These are phyloP conservation scores for Arctocebus calabarensis DNA, from an alignment of 2,797 vertebrate genomes.

Conservation along the genomic window DNA sequence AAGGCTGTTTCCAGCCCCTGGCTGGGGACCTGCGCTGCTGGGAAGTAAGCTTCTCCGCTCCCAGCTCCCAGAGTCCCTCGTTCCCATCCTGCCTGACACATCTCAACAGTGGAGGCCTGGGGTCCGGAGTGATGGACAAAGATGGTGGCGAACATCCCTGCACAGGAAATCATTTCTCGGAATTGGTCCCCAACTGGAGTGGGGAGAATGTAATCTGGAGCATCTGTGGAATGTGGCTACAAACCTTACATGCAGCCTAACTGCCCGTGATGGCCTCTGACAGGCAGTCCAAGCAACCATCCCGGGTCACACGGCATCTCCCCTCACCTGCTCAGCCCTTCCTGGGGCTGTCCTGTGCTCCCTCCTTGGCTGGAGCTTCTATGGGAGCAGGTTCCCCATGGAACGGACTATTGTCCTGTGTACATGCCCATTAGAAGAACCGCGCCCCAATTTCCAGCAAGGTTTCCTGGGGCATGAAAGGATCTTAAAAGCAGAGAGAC, in stretches of 20 bases:
- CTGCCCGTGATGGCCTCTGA: background rate
- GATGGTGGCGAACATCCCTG: background rate
- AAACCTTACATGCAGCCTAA: background rate
- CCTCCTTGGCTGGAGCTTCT: accelerated
- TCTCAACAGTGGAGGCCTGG: background rate
- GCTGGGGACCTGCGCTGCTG: too few species aligned
- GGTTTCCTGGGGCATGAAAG: background rate
- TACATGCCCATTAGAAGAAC: too few species aligned
- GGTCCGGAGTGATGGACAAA: background rate
- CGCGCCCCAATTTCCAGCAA: background rate
- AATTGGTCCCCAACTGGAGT: background rate
- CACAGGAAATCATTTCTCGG: background rate
- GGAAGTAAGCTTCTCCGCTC: background rate
- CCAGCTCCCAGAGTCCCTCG: background rate
- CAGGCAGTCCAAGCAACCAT: background rate
- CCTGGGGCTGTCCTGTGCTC: background rate
- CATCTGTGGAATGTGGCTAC: background rate
- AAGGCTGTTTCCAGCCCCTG: background rate
- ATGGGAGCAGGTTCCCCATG: background rate
- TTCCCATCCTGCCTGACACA: background rate
- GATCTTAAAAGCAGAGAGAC: background rate
- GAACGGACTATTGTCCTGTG: background rate
- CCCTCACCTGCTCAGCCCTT: background rate
- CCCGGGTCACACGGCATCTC: background rate
- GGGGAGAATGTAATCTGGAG: background rate